These are phyloP conservation scores for Drosophila picticornis DNA, from an alignment of 2,888 invertebrate genomes.

Conservation along the genomic window DNA sequence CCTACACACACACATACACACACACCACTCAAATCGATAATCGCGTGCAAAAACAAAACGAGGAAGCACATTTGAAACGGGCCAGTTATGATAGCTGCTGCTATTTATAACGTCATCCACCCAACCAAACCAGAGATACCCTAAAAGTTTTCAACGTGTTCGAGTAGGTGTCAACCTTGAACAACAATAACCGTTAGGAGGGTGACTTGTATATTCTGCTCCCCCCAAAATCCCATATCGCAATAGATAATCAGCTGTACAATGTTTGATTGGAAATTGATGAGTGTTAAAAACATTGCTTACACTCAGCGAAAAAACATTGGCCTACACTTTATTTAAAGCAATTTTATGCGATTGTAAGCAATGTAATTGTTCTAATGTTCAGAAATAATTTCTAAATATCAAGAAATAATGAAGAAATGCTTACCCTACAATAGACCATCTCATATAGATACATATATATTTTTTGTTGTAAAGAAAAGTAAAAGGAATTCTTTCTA, in stretches of 20 bases:
- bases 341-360: background rate
- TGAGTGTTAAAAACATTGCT: background rate
- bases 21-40: slow-evolving; percentile 3
- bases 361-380: background rate
- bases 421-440: too few relatives aligned
- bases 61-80: slow-evolving; percentile 3
- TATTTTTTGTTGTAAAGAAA: background rate
- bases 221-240: slow-evolving; percentile 10
- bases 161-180: slow-evolving; percentile 39
- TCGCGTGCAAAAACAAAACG: background rate
- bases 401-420: background rate
- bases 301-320: background rate
- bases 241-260: slow-evolving; percentile 1
- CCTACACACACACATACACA: background rate
- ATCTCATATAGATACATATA: background rate
- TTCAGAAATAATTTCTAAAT: background rate
- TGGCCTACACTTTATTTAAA: accelerated
- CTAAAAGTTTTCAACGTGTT: slow-evolving; percentile 41
- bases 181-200: slow-evolving; percentile 29
- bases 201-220: slow-evolving; percentile 40
- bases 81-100: slow-evolving; percentile 31
- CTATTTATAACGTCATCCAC: slow-evolving; percentile 37
- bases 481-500: background rate
- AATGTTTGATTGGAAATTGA: background rate
- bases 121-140: slow-evolving; percentile 35